Conservation (phyloP, 2,113 vertebrate species). For the Tragelaphus imberbis region DNA sequence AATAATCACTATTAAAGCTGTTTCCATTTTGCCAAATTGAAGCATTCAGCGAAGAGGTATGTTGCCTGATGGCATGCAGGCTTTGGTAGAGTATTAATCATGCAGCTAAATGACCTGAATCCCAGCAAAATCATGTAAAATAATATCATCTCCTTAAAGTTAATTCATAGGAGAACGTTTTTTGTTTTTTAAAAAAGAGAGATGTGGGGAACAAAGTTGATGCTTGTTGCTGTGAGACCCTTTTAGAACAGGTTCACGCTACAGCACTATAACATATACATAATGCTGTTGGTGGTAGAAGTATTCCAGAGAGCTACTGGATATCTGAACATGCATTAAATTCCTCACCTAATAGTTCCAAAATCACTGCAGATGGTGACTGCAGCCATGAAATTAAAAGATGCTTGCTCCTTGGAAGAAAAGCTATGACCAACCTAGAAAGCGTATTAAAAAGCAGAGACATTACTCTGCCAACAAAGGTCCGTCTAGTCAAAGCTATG, state of each 20-base stretch:
- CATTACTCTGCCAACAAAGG: background rate
- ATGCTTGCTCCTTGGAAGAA: background rate
- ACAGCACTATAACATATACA: background rate
- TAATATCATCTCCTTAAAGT: slow-evolving; percentile 20
- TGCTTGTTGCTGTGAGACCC: background rate
- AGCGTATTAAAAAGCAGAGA: background rate
- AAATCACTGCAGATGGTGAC: background rate
- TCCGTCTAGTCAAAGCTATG: background rate
- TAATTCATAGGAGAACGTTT: slow-evolving; percentile 14
- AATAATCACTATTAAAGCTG: slow-evolving; percentile 25
- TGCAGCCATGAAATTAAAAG: background rate
- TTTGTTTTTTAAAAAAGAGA: background rate
- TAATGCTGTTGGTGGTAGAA: background rate
- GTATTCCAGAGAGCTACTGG: background rate
- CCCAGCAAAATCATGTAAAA: slow-evolving; percentile 25
- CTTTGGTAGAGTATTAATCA: slow-evolving; percentile 37
- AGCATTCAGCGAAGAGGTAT: slow-evolving; percentile 1
- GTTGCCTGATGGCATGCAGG: background rate
- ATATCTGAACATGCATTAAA: background rate
- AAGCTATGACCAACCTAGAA: background rate
- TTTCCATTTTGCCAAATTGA: slow-evolving; percentile 29
- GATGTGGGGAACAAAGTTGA: slow-evolving; percentile 1
- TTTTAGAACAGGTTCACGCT: background rate
- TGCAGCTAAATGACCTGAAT: background rate
- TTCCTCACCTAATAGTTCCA: background rate